A percentile compares a stretch with the other conserved stretches of the same genome.
phyloP scores from a whole-genome alignment of 2,888 invertebrate species.

The Thalpophila matura region DNA sequence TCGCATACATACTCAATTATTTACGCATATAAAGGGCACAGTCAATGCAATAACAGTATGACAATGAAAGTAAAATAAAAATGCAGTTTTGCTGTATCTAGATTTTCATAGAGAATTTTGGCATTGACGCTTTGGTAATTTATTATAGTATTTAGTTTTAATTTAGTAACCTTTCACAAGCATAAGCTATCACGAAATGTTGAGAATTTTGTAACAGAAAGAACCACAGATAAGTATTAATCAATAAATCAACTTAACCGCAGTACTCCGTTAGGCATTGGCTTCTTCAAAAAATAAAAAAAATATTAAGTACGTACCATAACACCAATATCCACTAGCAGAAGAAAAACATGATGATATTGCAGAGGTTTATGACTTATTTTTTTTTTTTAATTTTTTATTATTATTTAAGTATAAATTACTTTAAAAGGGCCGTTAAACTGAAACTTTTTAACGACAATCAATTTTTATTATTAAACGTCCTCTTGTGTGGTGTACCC shows the following conservation, averaged over 20 bases:
- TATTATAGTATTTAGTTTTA: no score
- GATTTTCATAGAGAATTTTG: background rate
- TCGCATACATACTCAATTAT: conserved; percentile 29
- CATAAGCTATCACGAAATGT: background rate
- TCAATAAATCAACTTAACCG: no score
- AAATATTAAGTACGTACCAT: no score
- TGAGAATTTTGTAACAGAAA: background rate
- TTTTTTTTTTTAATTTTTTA: background rate
- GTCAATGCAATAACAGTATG: background rate
- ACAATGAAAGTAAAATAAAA: background rate
- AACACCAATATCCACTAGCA: background rate
- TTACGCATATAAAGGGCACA: background rate
- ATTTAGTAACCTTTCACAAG: no score
- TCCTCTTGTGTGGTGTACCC: conserved; percentile 3
- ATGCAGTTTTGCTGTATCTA: background rate
- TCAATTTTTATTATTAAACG: conserved; percentile 45
- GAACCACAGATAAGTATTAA: no score
- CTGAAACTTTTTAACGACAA: conserved; percentile 48
- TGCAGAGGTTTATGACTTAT: conserved; percentile 28
- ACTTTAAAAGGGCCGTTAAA: conserved; percentile 41
- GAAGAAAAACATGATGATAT: conserved; percentile 16
- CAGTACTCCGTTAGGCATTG: no score
- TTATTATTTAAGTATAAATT: conserved; percentile 40
- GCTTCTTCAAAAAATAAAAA: no score
- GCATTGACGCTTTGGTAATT: no score